Evolutionary conservation across 1,140 invertebrate species (phyloP), one percentile per base, ranked within the genome.

Genomic region (Pogonognathellus flavescens): DNA sequence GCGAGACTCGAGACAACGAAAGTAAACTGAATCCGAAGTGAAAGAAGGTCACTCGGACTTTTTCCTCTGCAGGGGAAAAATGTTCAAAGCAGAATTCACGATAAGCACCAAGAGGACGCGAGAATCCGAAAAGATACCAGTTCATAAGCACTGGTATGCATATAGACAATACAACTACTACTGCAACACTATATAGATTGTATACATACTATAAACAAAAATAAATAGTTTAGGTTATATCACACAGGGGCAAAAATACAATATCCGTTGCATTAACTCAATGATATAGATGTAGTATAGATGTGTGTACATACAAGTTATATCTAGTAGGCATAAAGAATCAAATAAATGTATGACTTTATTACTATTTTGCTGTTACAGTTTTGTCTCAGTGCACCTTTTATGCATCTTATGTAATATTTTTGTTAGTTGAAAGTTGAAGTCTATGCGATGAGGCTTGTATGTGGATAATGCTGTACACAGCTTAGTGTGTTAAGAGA

Each of bases 41-140:
- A 72, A 72, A 76, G 70, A 76, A 76, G 70, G 70, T 76, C 70
- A 76, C 25, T 76, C 70, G 16, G 70, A 76, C 70, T 76, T 76
- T 57, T 76, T 16, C 70, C 70, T 76, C 70, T 76, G 70, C 70
- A 76, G 70, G 70, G 62, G 41, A 49, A 76, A 76, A 76, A 18
- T 76, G 70, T 31, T 25, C 22, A 66, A 31, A 49, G 70, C 31
- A 76, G 70, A 76, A 76, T 76, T 76, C 41, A 31, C n/a, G 70
- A 76, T 76, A 76, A 76, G 70, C 31, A 76, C 13, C 25, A 72
- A 49, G 22, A 70, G n/a, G 25, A 16, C 5, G 31, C 20, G 66
- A 72, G 25, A 76, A 49, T 49, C 16, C 14, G 70, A 76, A 50
- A 50, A 76, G 13, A 41, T 49, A 16, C 41, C 31, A 76, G 70